A percentile compares a stretch with the other conserved stretches of the same genome.
These are phyloP conservation scores for Drosophila fungiperda DNA, from an alignment of 2,888 invertebrate species.

Conservation along the genomic window DNA sequence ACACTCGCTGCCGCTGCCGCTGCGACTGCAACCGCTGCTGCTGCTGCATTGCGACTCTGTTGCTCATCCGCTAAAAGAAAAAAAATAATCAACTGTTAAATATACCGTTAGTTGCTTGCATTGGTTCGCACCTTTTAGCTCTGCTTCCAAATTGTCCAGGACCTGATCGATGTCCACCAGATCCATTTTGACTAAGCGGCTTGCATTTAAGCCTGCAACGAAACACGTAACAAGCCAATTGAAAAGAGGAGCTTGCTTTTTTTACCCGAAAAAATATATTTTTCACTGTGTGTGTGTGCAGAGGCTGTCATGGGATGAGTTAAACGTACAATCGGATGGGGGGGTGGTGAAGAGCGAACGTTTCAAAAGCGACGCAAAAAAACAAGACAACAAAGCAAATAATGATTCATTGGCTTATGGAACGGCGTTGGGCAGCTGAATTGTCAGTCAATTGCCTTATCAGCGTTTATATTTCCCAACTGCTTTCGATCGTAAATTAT, in stretches of 20 bases:
- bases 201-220: conserved; percentile 57
- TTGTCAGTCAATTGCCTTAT: conserved; percentile 41
- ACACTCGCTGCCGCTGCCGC: conserved; percentile 11
- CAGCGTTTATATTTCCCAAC: conserved; percentile 20
- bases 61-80: conserved; percentile 84
- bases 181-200: conserved; percentile 80
- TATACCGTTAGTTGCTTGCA: background rate
- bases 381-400: conserved; percentile 50
- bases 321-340: background rate
- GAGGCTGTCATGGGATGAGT: background rate
- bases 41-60: conserved; percentile 54
- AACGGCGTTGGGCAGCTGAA: background rate
- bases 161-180: conserved; percentile 93
- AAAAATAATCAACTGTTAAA: background rate
- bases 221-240: conserved; percentile 47
- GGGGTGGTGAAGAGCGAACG: conserved; percentile 10
- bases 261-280: conserved; percentile 25
- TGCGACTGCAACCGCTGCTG: conserved; percentile 36
- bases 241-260: conserved; percentile 30
- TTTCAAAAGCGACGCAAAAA: conserved; percentile 51
- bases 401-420: conserved; percentile 41
- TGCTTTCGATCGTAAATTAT: conserved; percentile 26
- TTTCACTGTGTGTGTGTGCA: conserved; percentile 35
- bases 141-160: conserved; percentile 91
- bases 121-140: conserved; percentile 45